Evolutionary conservation across 2,888 invertebrate genomes (phyloP), one percentile per base, ranked within the genome.

Genomic region (Heliconius cydno): DNA sequence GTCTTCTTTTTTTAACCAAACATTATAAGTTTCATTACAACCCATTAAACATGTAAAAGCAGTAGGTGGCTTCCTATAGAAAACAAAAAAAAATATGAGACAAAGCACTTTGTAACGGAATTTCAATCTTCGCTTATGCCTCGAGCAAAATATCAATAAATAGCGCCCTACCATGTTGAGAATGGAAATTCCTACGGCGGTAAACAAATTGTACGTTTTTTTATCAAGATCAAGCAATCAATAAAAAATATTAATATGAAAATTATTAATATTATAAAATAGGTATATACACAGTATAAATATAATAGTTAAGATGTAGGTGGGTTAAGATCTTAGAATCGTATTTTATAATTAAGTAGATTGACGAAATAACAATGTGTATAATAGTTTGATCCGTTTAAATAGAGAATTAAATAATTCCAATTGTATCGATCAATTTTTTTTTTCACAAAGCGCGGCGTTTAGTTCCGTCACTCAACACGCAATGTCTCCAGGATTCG

Each of bases 121-220:
- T 80, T 83, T 83, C 82, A 82, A 82, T 83, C 80, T 79, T 77
- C 74, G 78, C 78, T 81, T 80, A 72, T 34, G 83, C 83, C 82
- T 78, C 71, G 80, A 78, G 81, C 83, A 76, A 80, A 81, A 82
- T 83, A 82, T 83, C 82, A 83, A 83, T 83, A 83, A 83, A 82
- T 79, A 72, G 80, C 66, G 80, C 81, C 82, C 80, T 82, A 80
- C 82, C 82, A 77, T 76, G 79, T 80, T 57, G 68, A 82, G 81
- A 81, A 82, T 82, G 78, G 77, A 76, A 81, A 78, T 72, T 57
- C 71, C 76, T 83, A 80, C 82, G 76, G 82, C 65, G 19, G 28
- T 9, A 46, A 72, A 74, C 78, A 77, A 77, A 77, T 77, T 78
- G 60, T 70, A 46, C 68, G 52, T 46, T 73, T 52, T 52, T 46